Conservation (phyloP, 2,888 invertebrate genomes). For the Meteorus colon region DNA sequence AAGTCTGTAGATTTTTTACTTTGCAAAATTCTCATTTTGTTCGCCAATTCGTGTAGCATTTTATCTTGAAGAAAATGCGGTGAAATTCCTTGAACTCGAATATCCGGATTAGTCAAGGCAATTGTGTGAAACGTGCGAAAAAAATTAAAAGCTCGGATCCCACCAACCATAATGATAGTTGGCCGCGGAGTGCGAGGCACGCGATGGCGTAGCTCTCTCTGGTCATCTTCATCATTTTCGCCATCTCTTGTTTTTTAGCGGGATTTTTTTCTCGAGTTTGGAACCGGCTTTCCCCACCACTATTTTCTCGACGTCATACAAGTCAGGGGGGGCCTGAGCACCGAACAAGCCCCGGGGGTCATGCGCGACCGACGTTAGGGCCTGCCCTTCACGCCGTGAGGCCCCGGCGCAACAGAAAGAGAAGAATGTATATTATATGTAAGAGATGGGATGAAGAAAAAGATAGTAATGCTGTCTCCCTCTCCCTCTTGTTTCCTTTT, state of each 20-base stretch:
- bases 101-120: conserved; percentile 23
- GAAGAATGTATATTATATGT: conserved; percentile 20
- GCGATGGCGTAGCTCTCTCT: conserved; percentile 68
- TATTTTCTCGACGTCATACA: conserved; percentile 32
- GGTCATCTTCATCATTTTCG: conserved; percentile 15
- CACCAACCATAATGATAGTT: conserved; percentile 67
- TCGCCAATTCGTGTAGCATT: conserved; percentile 17
- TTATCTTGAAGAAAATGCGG: conserved; percentile 6
- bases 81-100: conserved; percentile 25
- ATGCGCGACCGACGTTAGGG: conserved; percentile 52
- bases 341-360: conserved; percentile 55
- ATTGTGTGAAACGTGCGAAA: conserved; percentile 46
- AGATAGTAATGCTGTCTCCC: conserved; percentile 21
- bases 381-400: conserved; percentile 58
- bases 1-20: too few species aligned
- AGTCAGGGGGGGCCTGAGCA: conserved; percentile 44
- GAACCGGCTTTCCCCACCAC: conserved; percentile 72
- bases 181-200: conserved; percentile 58
- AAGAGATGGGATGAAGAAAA: conserved; percentile 21
- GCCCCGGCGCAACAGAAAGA: conserved; percentile 39
- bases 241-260: conserved; percentile 15
- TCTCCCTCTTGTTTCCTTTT: conserved; percentile 8
- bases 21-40: neutral
- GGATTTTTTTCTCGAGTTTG: conserved; percentile 44
- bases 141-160: conserved; percentile 54